Evolutionary conservation across 2,797 vertebrate genomes (phyloP).

Genomic region (Rhinatrema bivittatum): DNA sequence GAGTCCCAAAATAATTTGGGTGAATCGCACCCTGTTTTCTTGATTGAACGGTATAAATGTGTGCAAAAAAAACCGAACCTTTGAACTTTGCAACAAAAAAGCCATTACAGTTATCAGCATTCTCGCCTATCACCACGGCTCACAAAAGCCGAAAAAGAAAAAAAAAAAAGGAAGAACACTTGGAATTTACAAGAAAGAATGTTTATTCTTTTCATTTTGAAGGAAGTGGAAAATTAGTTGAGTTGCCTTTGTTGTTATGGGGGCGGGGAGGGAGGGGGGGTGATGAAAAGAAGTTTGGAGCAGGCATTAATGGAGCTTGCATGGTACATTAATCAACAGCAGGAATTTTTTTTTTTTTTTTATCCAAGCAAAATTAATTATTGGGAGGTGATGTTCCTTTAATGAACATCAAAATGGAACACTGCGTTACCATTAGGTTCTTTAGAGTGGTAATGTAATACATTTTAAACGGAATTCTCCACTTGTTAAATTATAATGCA

Average conservation of each 20-base stretch:
- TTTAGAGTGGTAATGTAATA: conserved; percentile 20
- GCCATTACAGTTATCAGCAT: background rate
- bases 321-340: conserved; percentile 29
- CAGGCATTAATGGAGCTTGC: conserved; percentile 29
- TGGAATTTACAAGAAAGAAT: rapidly evolving
- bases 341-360: conserved; percentile 23
- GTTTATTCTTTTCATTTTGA: background rate
- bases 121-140: rapidly evolving
- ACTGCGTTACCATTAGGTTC: conserved; percentile 12
- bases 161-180: background rate
- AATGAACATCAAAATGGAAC: conserved; percentile 44
- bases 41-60: conserved; percentile 12
- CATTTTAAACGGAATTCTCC: conserved; percentile 5
- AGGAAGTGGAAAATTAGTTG: conserved; percentile 7
- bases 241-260: conserved; percentile 11
- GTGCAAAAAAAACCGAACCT: background rate
- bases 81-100: background rate
- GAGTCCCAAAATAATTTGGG: too few relatives aligned
- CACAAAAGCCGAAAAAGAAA: background rate
- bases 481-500: background rate
- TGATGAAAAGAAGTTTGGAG: conserved; percentile 26
- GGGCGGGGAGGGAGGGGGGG: background rate
- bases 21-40: too few relatives aligned
- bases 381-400: conserved; percentile 41
- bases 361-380: conserved; percentile 50